Conservation (phyloP, 2,888 invertebrate species). For the Beris morrisii region DNA sequence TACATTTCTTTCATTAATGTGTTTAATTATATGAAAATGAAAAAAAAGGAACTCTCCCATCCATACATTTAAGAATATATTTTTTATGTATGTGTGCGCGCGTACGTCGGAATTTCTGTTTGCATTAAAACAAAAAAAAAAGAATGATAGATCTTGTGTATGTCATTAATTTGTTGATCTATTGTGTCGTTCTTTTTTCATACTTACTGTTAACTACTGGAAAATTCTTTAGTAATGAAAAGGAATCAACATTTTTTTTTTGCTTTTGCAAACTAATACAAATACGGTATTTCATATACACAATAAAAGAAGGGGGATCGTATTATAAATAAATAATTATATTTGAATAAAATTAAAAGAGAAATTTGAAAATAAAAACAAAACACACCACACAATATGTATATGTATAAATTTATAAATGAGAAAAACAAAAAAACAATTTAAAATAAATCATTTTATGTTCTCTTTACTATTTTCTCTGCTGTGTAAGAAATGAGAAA, state of each 20-base stretch:
- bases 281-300: constrained; percentile 9
- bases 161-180: too few relatives aligned
- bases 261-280: constrained; percentile 6
- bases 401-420: constrained; percentile 34
- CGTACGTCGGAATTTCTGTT: too few relatives aligned
- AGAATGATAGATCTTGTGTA: too few relatives aligned
- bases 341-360: background rate
- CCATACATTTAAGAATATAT: too few relatives aligned
- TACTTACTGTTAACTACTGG: too few relatives aligned
- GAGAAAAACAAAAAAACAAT: constrained; percentile 7
- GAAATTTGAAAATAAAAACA: background rate
- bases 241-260: constrained; percentile 18
- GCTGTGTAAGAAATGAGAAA: constrained; percentile 35
- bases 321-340: background rate
- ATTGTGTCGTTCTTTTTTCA: too few relatives aligned
- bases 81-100: too few relatives aligned
- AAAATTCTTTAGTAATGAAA: background rate
- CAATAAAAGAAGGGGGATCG: constrained; percentile 11
- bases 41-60: too few relatives aligned
- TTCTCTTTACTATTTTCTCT: constrained; percentile 31
- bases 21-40: too few relatives aligned
- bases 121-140: too few relatives aligned
- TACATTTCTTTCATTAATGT: too few relatives aligned
- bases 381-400: constrained; percentile 24
- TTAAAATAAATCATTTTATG: constrained; percentile 18